phyloP scores from a whole-genome alignment of 2,113 vertebrate genomes.

The Albula goreensis region DNA sequence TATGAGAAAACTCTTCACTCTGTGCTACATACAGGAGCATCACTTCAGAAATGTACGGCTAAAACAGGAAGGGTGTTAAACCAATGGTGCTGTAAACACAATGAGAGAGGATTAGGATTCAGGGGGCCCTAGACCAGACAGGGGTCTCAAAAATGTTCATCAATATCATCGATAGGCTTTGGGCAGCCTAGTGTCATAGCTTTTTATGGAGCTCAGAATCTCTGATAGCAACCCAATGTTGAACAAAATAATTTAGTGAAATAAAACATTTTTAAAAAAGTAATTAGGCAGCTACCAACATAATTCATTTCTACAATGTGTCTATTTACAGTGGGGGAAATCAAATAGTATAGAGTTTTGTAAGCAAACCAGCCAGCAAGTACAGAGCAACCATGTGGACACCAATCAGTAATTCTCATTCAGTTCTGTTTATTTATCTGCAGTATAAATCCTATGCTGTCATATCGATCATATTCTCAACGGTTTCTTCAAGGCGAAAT shows the following conservation, averaged over 20 bases:
- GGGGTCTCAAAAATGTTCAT: no score
- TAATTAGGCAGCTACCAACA: neutral
- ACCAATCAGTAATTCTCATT: slow-evolving; percentile 35
- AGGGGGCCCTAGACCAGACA: no score
- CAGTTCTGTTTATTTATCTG: neutral
- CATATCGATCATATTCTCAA: slow-evolving; percentile 4
- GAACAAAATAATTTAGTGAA: neutral
- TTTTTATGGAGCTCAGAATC: no score
- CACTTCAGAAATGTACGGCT: slow-evolving; percentile 4
- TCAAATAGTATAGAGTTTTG: slow-evolving; percentile 39
- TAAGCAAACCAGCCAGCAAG: slow-evolving; percentile 20
- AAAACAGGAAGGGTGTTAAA: neutral
- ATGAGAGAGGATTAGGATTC: no score
- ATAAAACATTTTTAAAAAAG: neutral
- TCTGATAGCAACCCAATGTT: no score
- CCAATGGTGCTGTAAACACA: no score
- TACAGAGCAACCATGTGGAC: slow-evolving; percentile 28
- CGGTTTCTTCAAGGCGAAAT: slow-evolving; percentile 7
- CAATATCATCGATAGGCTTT: no score
- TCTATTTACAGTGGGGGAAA: slow-evolving; percentile 36
- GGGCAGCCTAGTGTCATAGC: no score
- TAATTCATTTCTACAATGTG: slow-evolving; percentile 31
- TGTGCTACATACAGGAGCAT: neutral
- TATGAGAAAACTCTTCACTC: neutral
- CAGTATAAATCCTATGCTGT: slow-evolving; percentile 27